Conservation (phyloP, 1,140 invertebrate species). For the Acromyrmex heyeri region DNA sequence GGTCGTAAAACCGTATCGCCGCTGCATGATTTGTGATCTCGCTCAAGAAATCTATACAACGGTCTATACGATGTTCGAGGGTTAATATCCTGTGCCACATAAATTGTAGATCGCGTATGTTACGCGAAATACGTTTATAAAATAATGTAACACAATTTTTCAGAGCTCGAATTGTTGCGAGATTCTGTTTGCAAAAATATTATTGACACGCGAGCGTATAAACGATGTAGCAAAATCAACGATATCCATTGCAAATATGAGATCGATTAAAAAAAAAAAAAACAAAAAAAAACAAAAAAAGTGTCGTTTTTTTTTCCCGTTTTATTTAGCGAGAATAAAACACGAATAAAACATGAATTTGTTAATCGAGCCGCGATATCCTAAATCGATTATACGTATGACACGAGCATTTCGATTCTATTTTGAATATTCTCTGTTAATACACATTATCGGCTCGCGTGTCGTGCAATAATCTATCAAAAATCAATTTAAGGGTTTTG, state of each 20-base stretch:
- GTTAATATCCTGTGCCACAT: background rate
- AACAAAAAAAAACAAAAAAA: no score
- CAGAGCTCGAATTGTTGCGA: background rate
- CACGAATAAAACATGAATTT: background rate
- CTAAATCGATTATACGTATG: background rate
- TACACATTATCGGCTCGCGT: background rate
- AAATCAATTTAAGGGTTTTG: conserved; percentile 45
- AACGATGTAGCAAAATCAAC: background rate
- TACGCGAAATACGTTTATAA: background rate
- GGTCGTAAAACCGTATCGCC: conserved; percentile 27
- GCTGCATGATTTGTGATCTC: conserved; percentile 5
- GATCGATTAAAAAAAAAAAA: background rate
- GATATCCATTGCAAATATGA: background rate
- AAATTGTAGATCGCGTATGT: background rate
- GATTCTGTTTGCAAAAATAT: background rate
- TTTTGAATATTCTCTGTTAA: background rate
- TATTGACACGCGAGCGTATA: background rate
- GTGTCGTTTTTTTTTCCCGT: background rate
- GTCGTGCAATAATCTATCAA: conserved; percentile 14
- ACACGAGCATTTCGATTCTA: background rate
- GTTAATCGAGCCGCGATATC: background rate
- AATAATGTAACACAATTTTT: background rate
- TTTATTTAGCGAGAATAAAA: background rate
- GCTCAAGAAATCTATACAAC: background rate
- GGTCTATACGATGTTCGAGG: background rate